A percentile compares a stretch with the other conserved stretches of the same genome.
Evolutionary conservation across 2,888 invertebrate species (phyloP).

Genomic region (Bimastos eiseni): DNA sequence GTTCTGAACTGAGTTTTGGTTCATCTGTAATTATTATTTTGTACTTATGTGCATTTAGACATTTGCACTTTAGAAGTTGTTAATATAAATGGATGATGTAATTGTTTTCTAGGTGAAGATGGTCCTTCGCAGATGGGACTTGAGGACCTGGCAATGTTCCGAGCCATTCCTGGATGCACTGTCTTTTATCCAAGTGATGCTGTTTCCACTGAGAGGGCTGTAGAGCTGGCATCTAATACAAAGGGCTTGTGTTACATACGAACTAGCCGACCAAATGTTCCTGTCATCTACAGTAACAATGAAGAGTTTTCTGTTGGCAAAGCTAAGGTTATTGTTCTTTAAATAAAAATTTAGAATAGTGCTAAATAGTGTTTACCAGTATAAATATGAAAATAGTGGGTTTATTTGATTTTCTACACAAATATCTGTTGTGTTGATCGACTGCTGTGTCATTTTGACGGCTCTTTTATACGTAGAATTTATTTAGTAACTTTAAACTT

Average conservation of each 20-base stretch:
- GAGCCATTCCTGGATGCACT: slow-evolving; percentile 77
- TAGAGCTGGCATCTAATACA: slow-evolving; percentile 93
- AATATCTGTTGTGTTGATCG: too few relatives aligned
- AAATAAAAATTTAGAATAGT: neutral
- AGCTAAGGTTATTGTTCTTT: slow-evolving; percentile 63
- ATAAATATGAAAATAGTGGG: neutral
- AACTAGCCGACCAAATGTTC: slow-evolving; percentile 87
- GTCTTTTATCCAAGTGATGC: slow-evolving; percentile 83
- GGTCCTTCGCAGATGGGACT: slow-evolving; percentile 99
- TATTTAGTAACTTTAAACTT: too few relatives aligned
- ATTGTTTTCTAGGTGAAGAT: slow-evolving; percentile 71
- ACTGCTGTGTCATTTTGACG: too few relatives aligned
- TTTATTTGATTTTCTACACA: neutral
- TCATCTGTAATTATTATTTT: too few relatives aligned
- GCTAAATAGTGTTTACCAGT: too few relatives aligned
- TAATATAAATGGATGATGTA: neutral
- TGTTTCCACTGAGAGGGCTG: slow-evolving; percentile 88
- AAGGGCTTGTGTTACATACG: slow-evolving; percentile 93
- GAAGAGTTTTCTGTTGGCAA: slow-evolving; percentile 76
- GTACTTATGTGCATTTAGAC: neutral
- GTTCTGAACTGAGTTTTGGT: too few relatives aligned
- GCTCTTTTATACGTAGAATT: too few relatives aligned
- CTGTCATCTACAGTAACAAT: slow-evolving; percentile 82
- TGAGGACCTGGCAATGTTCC: slow-evolving; percentile 96
- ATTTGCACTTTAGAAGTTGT: neutral